Base-by-base conservation (phyloP, 35 echinoderm and acorn worm species). In the Holothuria glaberrima region DNA sequence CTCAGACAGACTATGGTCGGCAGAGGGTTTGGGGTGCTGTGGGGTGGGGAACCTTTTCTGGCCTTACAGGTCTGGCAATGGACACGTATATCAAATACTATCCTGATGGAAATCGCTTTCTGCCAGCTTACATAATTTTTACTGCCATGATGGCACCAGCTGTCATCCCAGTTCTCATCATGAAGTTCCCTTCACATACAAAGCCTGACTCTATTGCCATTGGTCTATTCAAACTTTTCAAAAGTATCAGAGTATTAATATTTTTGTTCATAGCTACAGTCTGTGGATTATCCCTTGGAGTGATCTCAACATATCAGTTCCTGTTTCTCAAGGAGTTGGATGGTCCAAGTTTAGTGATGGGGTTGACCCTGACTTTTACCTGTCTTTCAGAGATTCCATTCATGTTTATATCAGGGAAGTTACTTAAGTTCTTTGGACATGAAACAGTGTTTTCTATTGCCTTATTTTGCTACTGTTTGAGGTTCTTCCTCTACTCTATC, bases 341-440 rank as follows among this genome's bases (percentile, higher is more conserved):
- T 30, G 93, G 66, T 22, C 59, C 71, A 12, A 86, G 91, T 58
- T 30, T 86, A 4, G 12, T 94, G n/a, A 94, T 94, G 94, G 94
- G 94, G 30, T 86, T 95, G 14, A 95, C 89, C 12, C 67, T 95
- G 17, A 90, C 88, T 20, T 71, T 90, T 21, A 92, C 94, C 0
- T 92, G 94, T 41, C 12, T 95, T 19, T 79, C 94, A 1, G 94
- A 95, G 67, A 75, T 91, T 31, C 94, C 94, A 19, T 95, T 95
- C 48, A 88, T 95, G 85, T 95, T 61, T 63, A 89, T 95, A 71
- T 87, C 90, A 12, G 86, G 63, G n/a, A 94, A 41, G 33, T 61
- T 99, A 27, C 91, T 99, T 41, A 86, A 92, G 14, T 79, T 22
- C 50, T 73, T 92, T 35, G 90, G 94, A 64, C 89, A 95, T 48